phyloP scores from a whole-genome alignment of 2,797 vertebrate species.

The Poecilia gillii region DNA sequence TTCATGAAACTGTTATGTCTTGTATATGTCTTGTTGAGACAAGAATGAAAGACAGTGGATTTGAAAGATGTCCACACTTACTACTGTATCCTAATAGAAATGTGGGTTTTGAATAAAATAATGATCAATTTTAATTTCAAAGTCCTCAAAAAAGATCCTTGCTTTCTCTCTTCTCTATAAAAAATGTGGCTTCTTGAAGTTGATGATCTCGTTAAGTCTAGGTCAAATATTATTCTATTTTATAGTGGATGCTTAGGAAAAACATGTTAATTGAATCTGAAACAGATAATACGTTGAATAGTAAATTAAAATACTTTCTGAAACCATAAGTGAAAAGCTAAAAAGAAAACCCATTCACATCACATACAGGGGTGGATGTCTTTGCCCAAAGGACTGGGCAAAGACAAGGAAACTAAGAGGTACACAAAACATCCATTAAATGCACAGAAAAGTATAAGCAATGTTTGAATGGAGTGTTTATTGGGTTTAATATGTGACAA shows the following conservation, averaged over 20 bases:
- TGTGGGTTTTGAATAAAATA: slow-evolving; percentile 32
- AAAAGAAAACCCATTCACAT: not conserved
- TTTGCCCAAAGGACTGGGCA: not conserved
- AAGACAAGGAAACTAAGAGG: slow-evolving; percentile 7
- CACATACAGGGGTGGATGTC: slow-evolving; percentile 1
- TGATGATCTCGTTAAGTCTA: not conserved
- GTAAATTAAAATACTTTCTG: not conserved
- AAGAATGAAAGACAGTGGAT: slow-evolving; percentile 33
- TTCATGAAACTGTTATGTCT: slow-evolving; percentile 41
- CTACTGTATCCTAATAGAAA: slow-evolving; percentile 32
- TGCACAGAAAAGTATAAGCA: not conserved
- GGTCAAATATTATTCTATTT: not conserved
- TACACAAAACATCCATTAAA: not conserved
- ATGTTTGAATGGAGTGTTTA: not conserved
- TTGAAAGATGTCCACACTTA: slow-evolving; percentile 28
- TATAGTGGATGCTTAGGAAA: slow-evolving; percentile 1
- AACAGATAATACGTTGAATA: not conserved
- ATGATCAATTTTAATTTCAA: slow-evolving; percentile 40
- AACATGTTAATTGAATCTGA: slow-evolving; percentile 4
- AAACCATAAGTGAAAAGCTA: not conserved
- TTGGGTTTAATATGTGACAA: not conserved
- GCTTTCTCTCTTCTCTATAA: not conserved
- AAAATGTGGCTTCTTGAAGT: slow-evolving; percentile 13
- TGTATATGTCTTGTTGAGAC: slow-evolving; percentile 56
- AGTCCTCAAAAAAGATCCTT: slow-evolving; percentile 23